Base-by-base conservation (phyloP, 2,888 invertebrate species). In the Leptarthrus brevirostris region DNA sequence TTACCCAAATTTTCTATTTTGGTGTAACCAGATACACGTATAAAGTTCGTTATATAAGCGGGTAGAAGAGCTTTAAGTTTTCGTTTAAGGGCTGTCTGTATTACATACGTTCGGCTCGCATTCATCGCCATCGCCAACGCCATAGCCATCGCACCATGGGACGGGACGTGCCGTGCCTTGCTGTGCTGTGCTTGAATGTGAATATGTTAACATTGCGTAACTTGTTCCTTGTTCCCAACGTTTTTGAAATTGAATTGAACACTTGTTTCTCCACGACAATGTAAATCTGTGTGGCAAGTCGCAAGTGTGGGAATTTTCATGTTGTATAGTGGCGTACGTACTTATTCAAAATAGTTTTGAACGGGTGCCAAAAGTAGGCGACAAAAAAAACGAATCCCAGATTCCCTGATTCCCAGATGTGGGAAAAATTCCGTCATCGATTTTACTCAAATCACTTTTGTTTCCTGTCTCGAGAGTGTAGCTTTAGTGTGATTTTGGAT, bases 241-340 rank as follows among this genome's bases (percentile, higher is more conserved):
- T 64, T 64, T 64, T 64, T 64, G 64, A 64, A 64, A 64, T 64
- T 64, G 44, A 64, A 64, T 44, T 64, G 64, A 64, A 64, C 64
- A 64, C 64, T 64, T 64, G 64, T 64, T 64, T 64, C 64, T 64
- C n/a, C n/a, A 64, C 64, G 47, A 58, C 58, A 58, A 36, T 58
- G 34, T 58, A 36, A 58, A 58, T 34, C 58, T 58, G 18, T 58
- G 58, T 58, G 36, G 18, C 10, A 18, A 12, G 16, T 10, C 20
- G 1, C n/a, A 2, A 18, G n/a, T 58, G 36, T 58, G 58, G 36
- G 20, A 58, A 18, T 14, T 36, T 20, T n/a, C n/a, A 34, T 16
- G 3, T 30, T 6, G 26, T 8, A 26, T 5, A 6, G 20, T 34
- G 10, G 10, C 34, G 40, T 36, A 18, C 58, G 58, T 36, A 58